phyloP scores from a whole-genome alignment of 2,888 invertebrate genomes.

The Drosophila mettleri region DNA sequence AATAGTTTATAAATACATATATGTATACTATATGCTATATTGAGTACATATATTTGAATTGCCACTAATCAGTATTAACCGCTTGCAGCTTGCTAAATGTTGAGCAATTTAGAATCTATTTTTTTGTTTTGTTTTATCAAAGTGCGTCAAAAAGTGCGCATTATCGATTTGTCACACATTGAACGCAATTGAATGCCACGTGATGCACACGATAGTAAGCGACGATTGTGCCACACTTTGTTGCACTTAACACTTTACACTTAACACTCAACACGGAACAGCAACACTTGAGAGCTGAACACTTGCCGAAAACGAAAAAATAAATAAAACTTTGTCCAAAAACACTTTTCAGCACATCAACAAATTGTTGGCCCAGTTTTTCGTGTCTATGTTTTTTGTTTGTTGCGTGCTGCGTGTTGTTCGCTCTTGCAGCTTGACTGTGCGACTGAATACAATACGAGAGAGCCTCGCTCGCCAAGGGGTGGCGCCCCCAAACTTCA shows the following conservation, averaged over 20 bases:
- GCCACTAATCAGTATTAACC: not conserved
- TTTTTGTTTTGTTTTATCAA: not conserved
- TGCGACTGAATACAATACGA: constrained; percentile 43
- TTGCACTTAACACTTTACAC: constrained; percentile 21
- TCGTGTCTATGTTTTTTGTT: not conserved
- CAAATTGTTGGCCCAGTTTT: constrained; percentile 11
- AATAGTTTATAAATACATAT: not conserved
- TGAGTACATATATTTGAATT: not conserved
- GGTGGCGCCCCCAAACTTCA: constrained; percentile 1
- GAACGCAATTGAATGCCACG: constrained; percentile 23
- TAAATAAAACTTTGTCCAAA: not conserved
- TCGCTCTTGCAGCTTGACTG: constrained; percentile 51
- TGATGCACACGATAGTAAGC: constrained; percentile 33
- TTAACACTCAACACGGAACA: no score
- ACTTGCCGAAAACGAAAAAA: not conserved
- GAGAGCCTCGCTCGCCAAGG: constrained; percentile 7
- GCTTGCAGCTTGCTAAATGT: no score
- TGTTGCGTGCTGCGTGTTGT: constrained; percentile 37
- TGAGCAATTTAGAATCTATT: not conserved
- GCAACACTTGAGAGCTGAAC: not conserved
- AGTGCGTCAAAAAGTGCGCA: constrained; percentile 36
- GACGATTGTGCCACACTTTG: not conserved
- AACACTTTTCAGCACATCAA: constrained; percentile 5
- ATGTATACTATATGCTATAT: not conserved
- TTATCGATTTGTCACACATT: constrained; percentile 59